Conservation (phyloP, 2,113 vertebrate genomes). For the Larimichthys crocea region DNA sequence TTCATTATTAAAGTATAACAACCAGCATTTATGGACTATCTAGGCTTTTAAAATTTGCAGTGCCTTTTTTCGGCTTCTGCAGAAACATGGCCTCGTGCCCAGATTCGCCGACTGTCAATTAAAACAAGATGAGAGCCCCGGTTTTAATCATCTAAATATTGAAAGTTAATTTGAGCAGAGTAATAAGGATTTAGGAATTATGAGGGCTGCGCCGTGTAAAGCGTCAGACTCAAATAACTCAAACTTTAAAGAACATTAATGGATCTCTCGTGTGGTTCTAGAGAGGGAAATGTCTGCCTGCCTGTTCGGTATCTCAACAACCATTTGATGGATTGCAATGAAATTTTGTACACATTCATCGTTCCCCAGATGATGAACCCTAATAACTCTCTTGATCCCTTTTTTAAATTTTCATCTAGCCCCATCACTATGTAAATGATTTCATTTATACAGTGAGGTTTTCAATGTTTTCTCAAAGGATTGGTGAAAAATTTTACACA, state of each 20-base stretch:
- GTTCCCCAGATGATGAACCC: background rate
- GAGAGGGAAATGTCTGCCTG: background rate
- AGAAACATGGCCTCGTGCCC: conserved; percentile 14
- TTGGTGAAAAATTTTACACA: background rate
- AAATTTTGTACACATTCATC: background rate
- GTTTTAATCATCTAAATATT: conserved; percentile 47
- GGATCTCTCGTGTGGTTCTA: background rate
- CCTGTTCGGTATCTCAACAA: background rate
- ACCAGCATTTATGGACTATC: conserved; percentile 14
- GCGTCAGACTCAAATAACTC: conserved; percentile 10
- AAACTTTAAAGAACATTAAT: conserved; percentile 10
- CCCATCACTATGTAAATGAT: background rate
- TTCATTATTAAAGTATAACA: conserved; percentile 19
- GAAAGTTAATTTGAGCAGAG: conserved; percentile 44
- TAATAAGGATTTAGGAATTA: conserved; percentile 48
- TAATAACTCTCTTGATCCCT: too few relatives aligned
- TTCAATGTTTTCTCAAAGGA: background rate
- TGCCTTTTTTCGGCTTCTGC: conserved; percentile 5
- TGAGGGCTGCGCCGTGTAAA: background rate
- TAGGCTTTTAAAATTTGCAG: conserved; percentile 8
- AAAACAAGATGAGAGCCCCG: conserved; percentile 27
- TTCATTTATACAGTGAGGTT: background rate
- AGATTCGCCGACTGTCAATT: conserved; percentile 26
- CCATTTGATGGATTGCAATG: background rate
- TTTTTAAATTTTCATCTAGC: background rate